phyloP scores from a whole-genome alignment of 2,888 invertebrate species.

The Drepanosiphum platanoidis region DNA sequence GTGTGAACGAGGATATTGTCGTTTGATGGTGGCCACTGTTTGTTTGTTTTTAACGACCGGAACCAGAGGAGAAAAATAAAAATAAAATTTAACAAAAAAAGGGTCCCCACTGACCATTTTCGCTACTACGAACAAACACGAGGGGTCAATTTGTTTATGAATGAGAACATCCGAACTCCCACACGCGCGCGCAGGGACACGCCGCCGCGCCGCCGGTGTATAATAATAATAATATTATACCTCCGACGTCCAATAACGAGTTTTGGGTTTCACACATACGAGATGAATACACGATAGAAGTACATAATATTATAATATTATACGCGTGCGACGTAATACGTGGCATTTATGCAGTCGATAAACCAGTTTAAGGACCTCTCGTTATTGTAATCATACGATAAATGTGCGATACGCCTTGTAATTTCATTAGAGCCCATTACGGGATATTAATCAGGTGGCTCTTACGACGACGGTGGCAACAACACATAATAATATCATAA shows the following conservation, averaged over 20 bases:
- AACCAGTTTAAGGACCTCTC: not conserved
- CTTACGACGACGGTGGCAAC: too few species aligned
- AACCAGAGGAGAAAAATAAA: conserved; percentile 37
- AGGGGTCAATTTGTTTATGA: conserved; percentile 57
- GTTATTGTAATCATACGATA: too few species aligned
- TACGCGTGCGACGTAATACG: too few species aligned
- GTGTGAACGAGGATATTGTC: conserved; percentile 61
- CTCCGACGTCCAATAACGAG: not conserved
- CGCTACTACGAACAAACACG: not conserved
- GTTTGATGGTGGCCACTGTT: conserved; percentile 52
- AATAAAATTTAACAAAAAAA: not conserved
- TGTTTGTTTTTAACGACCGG: conserved; percentile 59
- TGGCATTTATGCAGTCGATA: not conserved
- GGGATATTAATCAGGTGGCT: conserved; percentile 25
- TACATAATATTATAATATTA: not conserved
- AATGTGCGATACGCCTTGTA: too few species aligned
- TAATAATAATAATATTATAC: not conserved
- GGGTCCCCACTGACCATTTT: conserved; percentile 58
- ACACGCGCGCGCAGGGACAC: conserved; percentile 37
- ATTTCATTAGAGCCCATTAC: conserved; percentile 24
- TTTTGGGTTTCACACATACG: conserved; percentile 5
- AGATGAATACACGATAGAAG: too few species aligned
- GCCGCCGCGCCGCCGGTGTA: not conserved
- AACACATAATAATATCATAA: not conserved
- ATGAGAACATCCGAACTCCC: conserved; percentile 61